Conservation (phyloP, 2,888 invertebrate species). For the Blastobasis lacticolella region DNA sequence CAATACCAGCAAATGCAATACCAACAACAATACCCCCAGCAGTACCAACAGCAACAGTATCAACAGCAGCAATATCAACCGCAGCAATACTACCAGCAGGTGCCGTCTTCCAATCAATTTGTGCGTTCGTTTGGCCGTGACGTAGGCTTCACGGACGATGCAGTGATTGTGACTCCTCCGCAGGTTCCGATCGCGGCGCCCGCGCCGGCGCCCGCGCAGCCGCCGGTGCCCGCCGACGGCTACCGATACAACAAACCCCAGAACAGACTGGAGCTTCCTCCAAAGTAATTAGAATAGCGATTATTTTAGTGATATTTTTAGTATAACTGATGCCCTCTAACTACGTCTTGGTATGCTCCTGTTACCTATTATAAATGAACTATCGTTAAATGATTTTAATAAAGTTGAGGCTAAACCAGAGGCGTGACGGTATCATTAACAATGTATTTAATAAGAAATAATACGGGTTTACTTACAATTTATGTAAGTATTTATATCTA, state of each 20-base stretch:
- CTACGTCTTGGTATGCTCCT: too few species aligned
- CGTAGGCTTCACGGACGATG: conserved; percentile 59
- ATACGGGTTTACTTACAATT: too few species aligned
- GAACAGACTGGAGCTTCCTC: conserved; percentile 53
- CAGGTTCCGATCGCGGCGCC: conserved; percentile 44
- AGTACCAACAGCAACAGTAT: conserved; percentile 19
- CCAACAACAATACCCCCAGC: conserved; percentile 6
- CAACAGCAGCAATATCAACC: conserved; percentile 24
- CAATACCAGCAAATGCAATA: conserved; percentile 7
- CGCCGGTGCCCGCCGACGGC: conserved; percentile 33
- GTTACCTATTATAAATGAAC: too few species aligned
- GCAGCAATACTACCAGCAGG: conserved; percentile 19
- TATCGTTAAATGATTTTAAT: too few species aligned
- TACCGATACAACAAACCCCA: conserved; percentile 61
- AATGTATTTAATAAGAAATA: too few species aligned
- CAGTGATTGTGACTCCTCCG: conserved; percentile 62
- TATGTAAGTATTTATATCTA: too few species aligned
- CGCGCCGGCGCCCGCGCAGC: conserved; percentile 19
- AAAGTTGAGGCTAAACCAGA: too few species aligned
- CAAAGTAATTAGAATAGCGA: conserved; percentile 32
- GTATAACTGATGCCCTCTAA: too few species aligned
- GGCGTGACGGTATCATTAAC: too few species aligned
- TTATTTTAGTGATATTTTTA: too few species aligned
- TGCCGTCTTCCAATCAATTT: conserved; percentile 24
- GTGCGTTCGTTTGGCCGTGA: conserved; percentile 45